phyloP scores from a whole-genome alignment of 2,888 invertebrate species.

The Synanthedon vespiformis region DNA sequence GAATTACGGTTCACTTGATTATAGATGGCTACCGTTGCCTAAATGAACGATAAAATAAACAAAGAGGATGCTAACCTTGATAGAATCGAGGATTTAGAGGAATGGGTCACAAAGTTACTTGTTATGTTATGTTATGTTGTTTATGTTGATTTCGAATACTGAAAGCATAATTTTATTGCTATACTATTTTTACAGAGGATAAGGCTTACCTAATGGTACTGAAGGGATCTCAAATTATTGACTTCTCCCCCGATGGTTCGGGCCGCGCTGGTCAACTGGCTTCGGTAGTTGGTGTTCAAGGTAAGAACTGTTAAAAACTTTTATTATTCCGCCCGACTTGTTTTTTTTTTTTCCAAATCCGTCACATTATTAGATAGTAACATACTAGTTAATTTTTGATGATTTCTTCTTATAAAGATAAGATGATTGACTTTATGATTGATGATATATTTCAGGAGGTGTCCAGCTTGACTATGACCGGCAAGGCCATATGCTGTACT shows the following conservation, averaged over 20 bases:
- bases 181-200: constrained; percentile 72
- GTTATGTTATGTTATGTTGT: no score
- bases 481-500: constrained; percentile 85
- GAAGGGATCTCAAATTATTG: constrained; percentile 90
- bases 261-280: constrained; percentile 83
- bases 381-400: no score
- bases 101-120: no score
- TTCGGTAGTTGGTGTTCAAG: constrained; percentile 85
- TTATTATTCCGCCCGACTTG: neutral
- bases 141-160: no score
- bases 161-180: neutral
- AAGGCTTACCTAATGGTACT: constrained; percentile 90
- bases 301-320: constrained; percentile 15
- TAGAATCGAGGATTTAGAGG: no score
- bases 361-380: no score
- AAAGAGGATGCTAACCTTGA: neutral
- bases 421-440: no score
- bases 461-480: constrained; percentile 93
- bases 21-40: no score
- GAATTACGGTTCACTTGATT: neutral
- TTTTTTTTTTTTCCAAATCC: neutral
- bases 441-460: constrained; percentile 67
- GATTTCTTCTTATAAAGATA: no score
- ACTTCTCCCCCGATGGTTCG: constrained; percentile 82
- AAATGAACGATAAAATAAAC: neutral